These are phyloP conservation scores for Macrosteles quadrilineatus DNA, from an alignment of 1,140 invertebrate species.

Conservation along the genomic window DNA sequence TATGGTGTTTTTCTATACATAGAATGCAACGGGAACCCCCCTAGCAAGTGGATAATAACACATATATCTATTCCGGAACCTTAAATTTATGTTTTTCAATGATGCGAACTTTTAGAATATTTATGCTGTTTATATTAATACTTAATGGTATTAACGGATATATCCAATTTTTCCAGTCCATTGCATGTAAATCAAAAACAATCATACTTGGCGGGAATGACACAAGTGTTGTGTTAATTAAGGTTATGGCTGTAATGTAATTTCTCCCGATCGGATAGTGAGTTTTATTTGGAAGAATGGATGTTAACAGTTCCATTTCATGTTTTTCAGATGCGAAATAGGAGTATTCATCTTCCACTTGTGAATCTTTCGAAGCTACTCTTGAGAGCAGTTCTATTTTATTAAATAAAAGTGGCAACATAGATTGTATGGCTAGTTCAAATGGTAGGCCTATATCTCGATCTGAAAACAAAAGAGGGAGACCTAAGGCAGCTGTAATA, in stretches of 20 bases:
- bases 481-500: conserved; percentile 73
- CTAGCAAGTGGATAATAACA: too few species aligned
- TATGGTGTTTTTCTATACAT: too few species aligned
- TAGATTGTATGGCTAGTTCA: neutral
- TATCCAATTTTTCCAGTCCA: too few species aligned
- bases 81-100: too few species aligned
- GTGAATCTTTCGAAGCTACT: neutral
- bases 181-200: neutral
- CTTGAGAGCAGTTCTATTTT: neutral
- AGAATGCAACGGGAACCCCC: too few species aligned
- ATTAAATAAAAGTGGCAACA: neutral
- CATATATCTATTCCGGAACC: too few species aligned
- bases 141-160: too few species aligned
- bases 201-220: neutral
- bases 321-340: neutral
- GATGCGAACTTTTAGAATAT: too few species aligned
- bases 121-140: too few species aligned
- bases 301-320: neutral
- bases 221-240: neutral
- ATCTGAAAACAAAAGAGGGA: conserved; percentile 52
- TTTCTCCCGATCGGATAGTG: too few species aligned
- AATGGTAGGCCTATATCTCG: neutral
- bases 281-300: neutral
- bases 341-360: neutral
- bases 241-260: neutral